These are phyloP conservation scores for Pelodytes ibericus DNA, from an alignment of 2,797 vertebrate genomes.

Conservation along the genomic window DNA sequence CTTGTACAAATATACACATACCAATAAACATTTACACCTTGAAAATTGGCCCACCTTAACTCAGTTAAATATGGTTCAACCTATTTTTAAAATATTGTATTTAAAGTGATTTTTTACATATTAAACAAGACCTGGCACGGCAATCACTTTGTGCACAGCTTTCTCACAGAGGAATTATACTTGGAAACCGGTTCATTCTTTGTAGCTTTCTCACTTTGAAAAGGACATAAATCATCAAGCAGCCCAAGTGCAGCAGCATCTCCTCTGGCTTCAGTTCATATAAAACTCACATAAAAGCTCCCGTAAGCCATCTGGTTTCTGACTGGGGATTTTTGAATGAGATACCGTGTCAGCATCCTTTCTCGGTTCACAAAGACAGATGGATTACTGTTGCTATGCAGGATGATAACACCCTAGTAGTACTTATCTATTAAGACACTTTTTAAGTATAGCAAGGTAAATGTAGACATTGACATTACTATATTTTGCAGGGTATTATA, in stretches of 20 bases:
- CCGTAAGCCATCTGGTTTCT: constrained; percentile 43
- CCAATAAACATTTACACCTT: not conserved
- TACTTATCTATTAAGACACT: not conserved
- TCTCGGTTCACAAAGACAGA: constrained; percentile 16
- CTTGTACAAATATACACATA: not conserved
- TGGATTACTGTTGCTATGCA: not conserved
- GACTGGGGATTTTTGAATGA: constrained; percentile 8
- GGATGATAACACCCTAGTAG: not conserved
- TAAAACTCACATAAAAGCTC: constrained; percentile 42
- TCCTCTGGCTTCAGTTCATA: constrained; percentile 37
- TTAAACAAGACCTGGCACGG: constrained; percentile 11
- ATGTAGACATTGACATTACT: not conserved
- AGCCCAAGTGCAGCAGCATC: constrained; percentile 28
- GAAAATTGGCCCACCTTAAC: not conserved
- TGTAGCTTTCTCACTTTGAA: constrained; percentile 32
- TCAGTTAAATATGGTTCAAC: constrained; percentile 6
- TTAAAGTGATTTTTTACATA: not conserved
- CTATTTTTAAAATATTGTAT: constrained; percentile 3
- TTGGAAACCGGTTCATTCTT: constrained; percentile 29
- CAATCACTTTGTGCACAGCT: not conserved
- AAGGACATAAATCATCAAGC: constrained; percentile 41
- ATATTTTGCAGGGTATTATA: no score
- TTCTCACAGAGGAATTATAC: constrained; percentile 23
- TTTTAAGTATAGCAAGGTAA: not conserved
- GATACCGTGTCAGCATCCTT: constrained; percentile 18